Evolutionary conservation across 2,888 invertebrate species (phyloP), one percentile per base, ranked within the genome.

Genomic region (Tetheella fluctuosa): DNA sequence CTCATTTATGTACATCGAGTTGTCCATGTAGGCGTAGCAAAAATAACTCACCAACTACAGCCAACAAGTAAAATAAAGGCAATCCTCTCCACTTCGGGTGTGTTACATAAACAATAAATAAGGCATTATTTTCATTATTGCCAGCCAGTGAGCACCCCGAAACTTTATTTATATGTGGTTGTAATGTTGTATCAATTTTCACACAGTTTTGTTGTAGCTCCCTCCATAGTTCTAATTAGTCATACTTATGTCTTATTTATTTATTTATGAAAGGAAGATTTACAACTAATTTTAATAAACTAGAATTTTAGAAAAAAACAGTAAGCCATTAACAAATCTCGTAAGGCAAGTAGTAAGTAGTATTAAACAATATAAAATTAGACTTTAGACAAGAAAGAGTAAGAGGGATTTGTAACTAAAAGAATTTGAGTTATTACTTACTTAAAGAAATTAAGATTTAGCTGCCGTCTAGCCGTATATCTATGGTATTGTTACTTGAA

Each of bases 21-120:
- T 17, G 2, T 17, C 17, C 20, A 20, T 48, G 20, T 20, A 10
- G 48, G 17, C 10, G 20, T 48, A 48, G 7, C 48, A 48, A n/a
- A 48, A 48, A 48, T 48, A 48, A 20, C 48, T 48, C 10, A n/a
- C n/a, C n/a, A 37, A 37, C 37, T 37, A 37, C 15, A 39, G 10
- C 48, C 48, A 20, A 48, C 48, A 48, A 20, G 48, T 48, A 48
- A 48, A 48, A 48, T 48, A 48, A 48, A 48, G 20, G 48, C 48
- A 48, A 48, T 39, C 39, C 39, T 39, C 39, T 39, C 39, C 39
- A 39, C 48, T 20, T 48, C 48, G 48, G 20, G 17, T 48, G 20
- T 20, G 7, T 48, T 20, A 48, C 48, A 48, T 48, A 17, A 20
- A 48, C 48, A 48, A 48, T 48, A 48, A 20, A 48, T 20, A 20